These are phyloP conservation scores for Natrix natrix DNA, from an alignment of 2,797 vertebrate species.

Conservation along the genomic window DNA sequence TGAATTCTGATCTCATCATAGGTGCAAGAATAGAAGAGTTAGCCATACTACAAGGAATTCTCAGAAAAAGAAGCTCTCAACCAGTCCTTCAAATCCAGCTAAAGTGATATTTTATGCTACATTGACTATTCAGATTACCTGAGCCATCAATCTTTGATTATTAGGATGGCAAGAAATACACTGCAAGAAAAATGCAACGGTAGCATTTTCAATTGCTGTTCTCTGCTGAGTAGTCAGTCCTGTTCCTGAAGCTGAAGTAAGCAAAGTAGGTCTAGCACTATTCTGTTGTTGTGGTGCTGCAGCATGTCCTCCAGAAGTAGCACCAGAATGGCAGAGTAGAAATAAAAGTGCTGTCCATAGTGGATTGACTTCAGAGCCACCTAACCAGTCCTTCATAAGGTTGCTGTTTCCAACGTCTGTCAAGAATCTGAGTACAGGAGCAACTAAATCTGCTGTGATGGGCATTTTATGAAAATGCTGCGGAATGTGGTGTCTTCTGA, in stretches of 20 bases:
- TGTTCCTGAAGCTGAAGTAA: constrained; percentile 74
- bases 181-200: constrained; percentile 96
- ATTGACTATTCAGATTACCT: constrained; percentile 72
- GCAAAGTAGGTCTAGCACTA: constrained; percentile 79
- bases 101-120: not conserved
- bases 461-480: constrained; percentile 78
- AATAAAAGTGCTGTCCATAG: constrained; percentile 97
- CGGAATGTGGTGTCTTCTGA: constrained; percentile 81
- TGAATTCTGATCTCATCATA: not conserved
- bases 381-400: constrained; percentile 98
- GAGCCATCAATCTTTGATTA: constrained; percentile 98
- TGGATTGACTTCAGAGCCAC: constrained; percentile 95
- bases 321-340: constrained; percentile 93
- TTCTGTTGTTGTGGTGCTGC: constrained; percentile 71
- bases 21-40: not conserved
- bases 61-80: no score
- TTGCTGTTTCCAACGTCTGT: constrained; percentile 98
- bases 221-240: constrained; percentile 94
- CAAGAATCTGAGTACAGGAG: constrained; percentile 92
- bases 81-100: not conserved
- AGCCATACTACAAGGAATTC: not conserved
- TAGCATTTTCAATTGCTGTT: constrained; percentile 95
- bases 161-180: constrained; percentile 98
- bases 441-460: constrained; percentile 89
- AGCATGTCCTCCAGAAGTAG: constrained; percentile 77